Percentiles rank a stretch among this genome's conserved stretches.
phyloP scores from a whole-genome alignment of 2,113 vertebrate genomes.

The Amia ocellicauda region DNA sequence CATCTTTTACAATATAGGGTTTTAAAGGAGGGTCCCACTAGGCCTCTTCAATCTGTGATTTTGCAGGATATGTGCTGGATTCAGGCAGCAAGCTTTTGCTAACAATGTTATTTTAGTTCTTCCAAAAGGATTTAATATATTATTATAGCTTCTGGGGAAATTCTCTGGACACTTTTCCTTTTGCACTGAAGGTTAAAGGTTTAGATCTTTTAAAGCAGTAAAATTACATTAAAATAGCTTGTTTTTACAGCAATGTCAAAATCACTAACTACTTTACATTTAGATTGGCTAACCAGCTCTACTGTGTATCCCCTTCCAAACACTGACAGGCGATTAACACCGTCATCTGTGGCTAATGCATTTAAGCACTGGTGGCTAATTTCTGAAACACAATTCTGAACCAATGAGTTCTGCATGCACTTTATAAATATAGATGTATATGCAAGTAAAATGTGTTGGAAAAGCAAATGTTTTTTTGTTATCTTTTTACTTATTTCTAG shows the following conservation, averaged over 20 bases:
- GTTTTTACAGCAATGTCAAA: constrained; percentile 3
- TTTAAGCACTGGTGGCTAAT: not conserved
- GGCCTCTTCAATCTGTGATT: constrained; percentile 44
- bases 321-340: not conserved
- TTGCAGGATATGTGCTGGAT: constrained; percentile 32
- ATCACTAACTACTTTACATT: too few species aligned
- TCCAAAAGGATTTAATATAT: constrained; percentile 54
- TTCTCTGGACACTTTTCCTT: constrained; percentile 39
- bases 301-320: not conserved
- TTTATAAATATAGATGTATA: too few species aligned
- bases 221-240: constrained; percentile 12
- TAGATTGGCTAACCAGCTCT: not conserved
- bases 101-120: constrained; percentile 57
- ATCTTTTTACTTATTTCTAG: too few species aligned
- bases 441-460: too few species aligned
- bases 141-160: constrained; percentile 57
- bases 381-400: not conserved
- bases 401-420: not conserved
- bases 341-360: not conserved
- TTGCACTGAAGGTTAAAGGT: constrained; percentile 30
- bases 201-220: constrained; percentile 47
- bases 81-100: constrained; percentile 47
- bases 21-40: constrained; percentile 49
- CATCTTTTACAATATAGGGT: constrained; percentile 26
- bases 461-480: too few species aligned